Evolutionary conservation across 92 coral and sea anemone genomes (phyloP).

Genomic region (Siderastrea radians): DNA sequence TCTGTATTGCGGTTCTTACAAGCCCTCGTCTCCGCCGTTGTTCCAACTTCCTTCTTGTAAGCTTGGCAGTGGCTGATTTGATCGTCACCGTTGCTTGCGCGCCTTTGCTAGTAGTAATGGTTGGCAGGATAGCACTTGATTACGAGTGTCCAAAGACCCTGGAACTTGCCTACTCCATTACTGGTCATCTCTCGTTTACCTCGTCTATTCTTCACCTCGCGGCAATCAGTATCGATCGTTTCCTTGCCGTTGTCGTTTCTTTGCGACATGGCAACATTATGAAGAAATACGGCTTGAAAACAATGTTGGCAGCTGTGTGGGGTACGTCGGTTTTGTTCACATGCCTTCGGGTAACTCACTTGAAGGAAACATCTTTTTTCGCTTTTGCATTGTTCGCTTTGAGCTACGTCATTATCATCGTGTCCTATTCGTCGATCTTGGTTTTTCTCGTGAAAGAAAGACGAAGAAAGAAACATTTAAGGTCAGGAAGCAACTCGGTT

Average conservation of each 20-base stretch:
- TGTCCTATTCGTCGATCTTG: constrained; percentile 34
- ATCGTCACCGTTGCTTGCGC: neutral
- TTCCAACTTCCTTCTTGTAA: too few relatives aligned
- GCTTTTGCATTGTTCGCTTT: constrained; percentile 40
- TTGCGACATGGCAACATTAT: constrained; percentile 30
- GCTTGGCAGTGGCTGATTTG: too few relatives aligned
- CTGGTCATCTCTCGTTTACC: constrained; percentile 37
- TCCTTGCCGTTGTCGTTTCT: constrained; percentile 38
- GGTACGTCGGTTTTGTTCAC: constrained; percentile 25
- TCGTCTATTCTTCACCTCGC: constrained; percentile 54
- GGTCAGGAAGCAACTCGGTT: constrained; percentile 20
- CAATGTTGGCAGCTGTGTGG: constrained; percentile 34
- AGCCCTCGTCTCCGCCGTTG: too few relatives aligned
- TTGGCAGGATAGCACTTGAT: constrained; percentile 26
- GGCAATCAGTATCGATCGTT: constrained; percentile 38
- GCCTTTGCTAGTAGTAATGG: constrained; percentile 37
- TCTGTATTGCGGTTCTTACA: too few relatives aligned
- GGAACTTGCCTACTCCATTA: constrained; percentile 45
- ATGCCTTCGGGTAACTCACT: constrained; percentile 32
- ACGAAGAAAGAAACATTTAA: constrained; percentile 35
- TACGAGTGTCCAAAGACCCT: constrained; percentile 16
- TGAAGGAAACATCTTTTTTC: constrained; percentile 26
- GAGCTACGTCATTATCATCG: constrained; percentile 37
- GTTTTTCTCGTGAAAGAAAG: constrained; percentile 32
- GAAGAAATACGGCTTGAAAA: neutral